Evolutionary conservation across 2,888 invertebrate genomes (phyloP), one percentile per base, ranked within the genome.

Genomic region (Sarcophaga subvicina): DNA sequence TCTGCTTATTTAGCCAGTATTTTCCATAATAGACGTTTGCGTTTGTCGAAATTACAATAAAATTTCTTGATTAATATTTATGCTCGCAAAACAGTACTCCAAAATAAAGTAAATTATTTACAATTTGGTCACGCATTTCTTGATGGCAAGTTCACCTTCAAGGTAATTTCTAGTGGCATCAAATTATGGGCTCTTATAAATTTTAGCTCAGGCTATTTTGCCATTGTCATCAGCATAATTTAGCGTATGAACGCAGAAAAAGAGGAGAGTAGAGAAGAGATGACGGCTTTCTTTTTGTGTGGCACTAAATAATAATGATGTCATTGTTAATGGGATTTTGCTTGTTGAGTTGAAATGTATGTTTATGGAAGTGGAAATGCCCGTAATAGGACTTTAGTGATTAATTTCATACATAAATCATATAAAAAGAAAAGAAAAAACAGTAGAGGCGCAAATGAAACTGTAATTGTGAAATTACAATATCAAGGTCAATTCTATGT

Each of bases 71-170:
- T 77, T 66, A 25, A 77, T 45, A 37, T 77, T 20, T 59, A 67
- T 77, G 67, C 66, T 20, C 3, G 37, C 37, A 67, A 17, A 17
- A 54, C 12, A 37, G 59, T 67, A 77, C 59, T 67, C 5, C 2
- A 59, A 69, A 47, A 62, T 20, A 45, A 47, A 69, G 8, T 25
- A 66, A 25, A 67, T 69, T 49, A 69, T 70, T 76, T 63, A 63
- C 37, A 76, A 64, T 82, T 82, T 82, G 54, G 81, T 82, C 81
- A 82, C 76, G 81, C 54, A 49, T n/a, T 64, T 47, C 64, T 59
- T 60, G 64, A 20, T 14, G n/a, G 14, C 6, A 45, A 10, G 54
- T 14, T 12, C 17, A 17, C 54, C 54, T 54, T 54, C 17, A 54
- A 54, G 14, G 14, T 54, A 54, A 54, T 17, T 54, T 54, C 54